Evolutionary conservation across 2,797 vertebrate genomes (phyloP).

Genomic region (Capromys pilorides): DNA sequence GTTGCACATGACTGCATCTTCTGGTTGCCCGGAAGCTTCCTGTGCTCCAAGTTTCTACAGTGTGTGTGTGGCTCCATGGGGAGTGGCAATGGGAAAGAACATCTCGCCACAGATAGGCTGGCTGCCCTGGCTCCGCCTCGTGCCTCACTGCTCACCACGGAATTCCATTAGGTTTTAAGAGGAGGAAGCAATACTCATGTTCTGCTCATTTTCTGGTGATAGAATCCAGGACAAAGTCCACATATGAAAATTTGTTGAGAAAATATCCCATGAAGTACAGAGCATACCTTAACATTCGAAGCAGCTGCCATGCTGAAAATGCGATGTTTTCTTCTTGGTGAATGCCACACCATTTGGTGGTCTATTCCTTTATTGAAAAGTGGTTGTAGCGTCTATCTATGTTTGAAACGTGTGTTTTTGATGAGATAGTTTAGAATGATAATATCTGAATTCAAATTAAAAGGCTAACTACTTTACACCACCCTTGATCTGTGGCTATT

Average conservation of each 20-base stretch:
- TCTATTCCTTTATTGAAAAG: background rate
- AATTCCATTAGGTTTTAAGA: background rate
- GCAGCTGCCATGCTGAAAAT: background rate
- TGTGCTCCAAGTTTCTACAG: background rate
- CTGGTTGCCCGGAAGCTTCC: background rate
- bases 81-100: background rate
- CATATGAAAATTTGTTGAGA: background rate
- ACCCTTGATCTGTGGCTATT: conserved; percentile 57
- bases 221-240: background rate
- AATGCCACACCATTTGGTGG: background rate
- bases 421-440: conserved; percentile 38
- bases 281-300: background rate
- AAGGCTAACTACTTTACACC: conserved; percentile 4
- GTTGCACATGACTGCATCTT: background rate
- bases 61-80: background rate
- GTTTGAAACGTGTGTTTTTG: conserved; percentile 33
- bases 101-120: background rate
- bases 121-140: background rate
- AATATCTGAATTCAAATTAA: conserved; percentile 43
- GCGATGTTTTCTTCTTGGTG: background rate
- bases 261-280: background rate
- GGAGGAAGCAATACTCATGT: background rate
- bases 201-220: background rate
- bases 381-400: background rate
- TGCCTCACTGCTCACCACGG: background rate